These are phyloP conservation scores for Herpetotheres cachinnans DNA, from an alignment of 2,113 vertebrate genomes.

Conservation along the genomic window DNA sequence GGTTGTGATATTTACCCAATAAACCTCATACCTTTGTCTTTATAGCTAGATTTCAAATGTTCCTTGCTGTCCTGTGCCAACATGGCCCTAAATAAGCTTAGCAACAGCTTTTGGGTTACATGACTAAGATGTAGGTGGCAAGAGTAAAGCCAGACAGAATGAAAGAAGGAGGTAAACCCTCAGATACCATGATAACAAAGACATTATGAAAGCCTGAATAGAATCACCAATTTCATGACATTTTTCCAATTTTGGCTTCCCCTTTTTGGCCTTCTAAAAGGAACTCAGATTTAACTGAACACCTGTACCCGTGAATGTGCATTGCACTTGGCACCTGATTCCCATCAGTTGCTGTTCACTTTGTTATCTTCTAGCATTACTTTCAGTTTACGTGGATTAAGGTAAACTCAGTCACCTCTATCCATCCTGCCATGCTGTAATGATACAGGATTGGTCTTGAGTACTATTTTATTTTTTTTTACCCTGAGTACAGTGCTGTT, in stretches of 20 bases:
- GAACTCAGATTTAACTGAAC: background rate
- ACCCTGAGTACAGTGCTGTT: background rate
- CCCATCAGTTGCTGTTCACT: background rate
- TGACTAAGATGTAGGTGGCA: background rate
- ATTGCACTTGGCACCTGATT: background rate
- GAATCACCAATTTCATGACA: background rate
- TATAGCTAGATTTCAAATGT: background rate
- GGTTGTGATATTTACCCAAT: background rate
- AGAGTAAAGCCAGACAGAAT: background rate
- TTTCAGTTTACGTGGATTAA: background rate
- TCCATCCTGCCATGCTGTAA: background rate
- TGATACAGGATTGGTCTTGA: background rate
- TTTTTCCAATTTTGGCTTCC: background rate
- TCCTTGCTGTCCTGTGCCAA: background rate
- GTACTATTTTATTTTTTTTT: background rate
- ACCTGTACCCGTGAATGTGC: rapidly evolving
- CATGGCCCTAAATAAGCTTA: background rate
- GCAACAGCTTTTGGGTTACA: background rate
- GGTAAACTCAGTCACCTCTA: background rate
- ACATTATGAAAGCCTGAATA: background rate
- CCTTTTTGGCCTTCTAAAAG: background rate
- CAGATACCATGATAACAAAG: background rate
- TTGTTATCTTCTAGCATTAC: background rate
- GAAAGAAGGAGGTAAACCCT: background rate
- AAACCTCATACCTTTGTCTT: background rate